phyloP scores from a whole-genome alignment of 37 sponge, comb jelly and placozoan species.

The Diacarnus erythraeanus region DNA sequence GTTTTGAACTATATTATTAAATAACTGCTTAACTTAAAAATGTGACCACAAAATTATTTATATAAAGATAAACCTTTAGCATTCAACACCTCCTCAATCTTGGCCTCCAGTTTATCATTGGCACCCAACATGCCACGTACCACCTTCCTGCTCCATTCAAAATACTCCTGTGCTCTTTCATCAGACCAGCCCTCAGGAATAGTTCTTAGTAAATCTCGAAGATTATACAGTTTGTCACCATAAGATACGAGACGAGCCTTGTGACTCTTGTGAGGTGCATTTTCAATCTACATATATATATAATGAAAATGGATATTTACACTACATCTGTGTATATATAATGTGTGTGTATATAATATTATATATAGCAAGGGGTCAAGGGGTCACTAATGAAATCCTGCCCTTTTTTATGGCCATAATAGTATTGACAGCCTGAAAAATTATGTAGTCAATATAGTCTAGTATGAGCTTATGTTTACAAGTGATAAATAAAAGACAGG shows the following conservation, averaged over 20 bases:
- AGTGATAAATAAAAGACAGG: no score
- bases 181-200: conserved; percentile 87
- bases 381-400: no score
- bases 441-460: no score
- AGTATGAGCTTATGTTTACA: no score
- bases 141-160: conserved; percentile 81
- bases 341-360: no score
- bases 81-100: conserved; percentile 52
- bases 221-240: conserved; percentile 96
- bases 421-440: no score
- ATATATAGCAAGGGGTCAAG: no score
- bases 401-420: no score
- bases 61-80: conserved; percentile 22
- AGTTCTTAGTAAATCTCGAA: conserved; percentile 71
- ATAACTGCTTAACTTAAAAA: neutral
- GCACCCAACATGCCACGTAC: conserved; percentile 77
- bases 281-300: conserved; percentile 53
- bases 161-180: conserved; percentile 84
- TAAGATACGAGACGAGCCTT: conserved; percentile 89
- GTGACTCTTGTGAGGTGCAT: conserved; percentile 79
- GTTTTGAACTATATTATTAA: no score
- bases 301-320: neutral
- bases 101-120: conserved; percentile 69
- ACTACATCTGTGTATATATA: no score
- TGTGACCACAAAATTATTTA: neutral